These are phyloP conservation scores for Bombus difficillimus DNA, from an alignment of 1,140 invertebrate genomes.

Conservation along the genomic window DNA sequence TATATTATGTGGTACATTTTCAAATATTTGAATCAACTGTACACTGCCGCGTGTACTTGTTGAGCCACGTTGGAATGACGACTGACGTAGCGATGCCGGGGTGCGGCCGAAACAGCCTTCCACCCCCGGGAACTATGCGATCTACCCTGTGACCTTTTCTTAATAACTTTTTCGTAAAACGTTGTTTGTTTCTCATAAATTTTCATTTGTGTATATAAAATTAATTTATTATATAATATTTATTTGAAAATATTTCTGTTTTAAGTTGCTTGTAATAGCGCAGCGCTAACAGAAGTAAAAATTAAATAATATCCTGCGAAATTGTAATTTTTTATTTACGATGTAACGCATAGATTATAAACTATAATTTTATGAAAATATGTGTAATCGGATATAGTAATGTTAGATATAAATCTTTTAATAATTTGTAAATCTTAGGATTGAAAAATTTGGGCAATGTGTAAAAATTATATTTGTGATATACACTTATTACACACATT, in stretches of 20 bases:
- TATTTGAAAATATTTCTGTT: background rate
- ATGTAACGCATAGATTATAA: background rate
- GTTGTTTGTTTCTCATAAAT: background rate
- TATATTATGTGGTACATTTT: slow-evolving; percentile 36
- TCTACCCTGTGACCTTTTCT: slow-evolving; percentile 66
- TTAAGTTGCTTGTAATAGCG: background rate
- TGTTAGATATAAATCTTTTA: background rate
- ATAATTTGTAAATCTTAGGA: background rate
- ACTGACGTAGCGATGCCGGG: slow-evolving; percentile 76
- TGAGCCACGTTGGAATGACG: slow-evolving; percentile 76
- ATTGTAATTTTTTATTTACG: background rate
- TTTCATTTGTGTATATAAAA: background rate
- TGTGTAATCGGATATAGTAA: background rate
- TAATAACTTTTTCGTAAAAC: slow-evolving; percentile 8
- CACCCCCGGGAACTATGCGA: slow-evolving; percentile 68
- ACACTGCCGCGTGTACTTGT: slow-evolving; percentile 72
- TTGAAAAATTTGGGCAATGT: background rate
- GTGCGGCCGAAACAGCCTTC: slow-evolving; percentile 76
- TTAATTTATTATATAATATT: background rate
- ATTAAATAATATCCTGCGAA: background rate
- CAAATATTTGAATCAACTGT: slow-evolving; percentile 50
- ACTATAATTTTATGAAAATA: background rate
- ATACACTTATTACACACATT: slow-evolving; percentile 41
- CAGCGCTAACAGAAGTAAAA: background rate
- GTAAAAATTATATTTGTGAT: slow-evolving; percentile 14